Conservation (phyloP, 2,888 invertebrate genomes). For the Lepetodrilus schrolli region DNA sequence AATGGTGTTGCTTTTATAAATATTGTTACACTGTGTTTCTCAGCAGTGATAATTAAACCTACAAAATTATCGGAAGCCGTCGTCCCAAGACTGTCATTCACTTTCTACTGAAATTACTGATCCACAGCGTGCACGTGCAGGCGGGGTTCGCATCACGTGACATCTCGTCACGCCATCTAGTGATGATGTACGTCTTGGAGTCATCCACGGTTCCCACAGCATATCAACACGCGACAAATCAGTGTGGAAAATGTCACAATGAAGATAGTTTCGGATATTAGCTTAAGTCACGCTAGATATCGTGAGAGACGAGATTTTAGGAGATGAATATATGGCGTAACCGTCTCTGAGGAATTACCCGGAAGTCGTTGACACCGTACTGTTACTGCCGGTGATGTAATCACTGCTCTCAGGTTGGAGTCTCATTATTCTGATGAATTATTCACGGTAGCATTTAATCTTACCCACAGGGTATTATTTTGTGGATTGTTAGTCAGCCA, state of each 20-base stretch:
- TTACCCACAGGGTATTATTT: neutral
- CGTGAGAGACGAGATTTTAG: slow-evolving; percentile 1
- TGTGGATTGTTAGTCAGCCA: no score
- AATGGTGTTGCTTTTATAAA: neutral
- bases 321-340: slow-evolving; percentile 12
- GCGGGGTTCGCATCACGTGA: neutral
- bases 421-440: neutral
- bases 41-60: neutral
- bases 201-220: neutral
- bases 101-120: neutral
- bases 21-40: neutral
- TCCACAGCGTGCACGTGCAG: neutral
- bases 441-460: slow-evolving; percentile 21
- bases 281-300: neutral
- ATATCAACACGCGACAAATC: slow-evolving; percentile 16
- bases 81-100: neutral
- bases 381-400: slow-evolving; percentile 6
- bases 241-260: neutral
- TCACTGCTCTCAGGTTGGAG: slow-evolving; percentile 13
- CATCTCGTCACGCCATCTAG: neutral
- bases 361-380: slow-evolving; percentile 9
- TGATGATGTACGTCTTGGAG: slow-evolving; percentile 12
- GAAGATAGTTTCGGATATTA: neutral
- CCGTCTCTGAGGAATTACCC: slow-evolving; percentile 12
- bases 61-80: neutral